Base-by-base conservation (phyloP, 2,888 invertebrate species). In the Alviniconcha strummeri region DNA sequence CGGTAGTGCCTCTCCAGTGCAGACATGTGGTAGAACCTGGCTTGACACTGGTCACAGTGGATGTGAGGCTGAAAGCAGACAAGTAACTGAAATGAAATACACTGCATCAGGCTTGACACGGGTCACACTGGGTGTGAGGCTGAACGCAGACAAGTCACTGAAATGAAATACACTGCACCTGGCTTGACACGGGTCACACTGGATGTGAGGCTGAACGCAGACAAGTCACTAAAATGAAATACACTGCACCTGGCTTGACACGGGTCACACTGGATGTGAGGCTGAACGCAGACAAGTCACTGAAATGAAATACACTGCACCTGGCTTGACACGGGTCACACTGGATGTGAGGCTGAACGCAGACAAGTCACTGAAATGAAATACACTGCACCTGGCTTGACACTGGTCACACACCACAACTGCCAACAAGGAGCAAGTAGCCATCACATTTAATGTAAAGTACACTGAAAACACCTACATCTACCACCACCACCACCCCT, bases 21-120 rank as follows among this genome's bases (percentile, higher is more conserved):
- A 2, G 82, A 82, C n/a, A n/a, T 77, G 82, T 82, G 76, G 56
- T 75, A 82, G 76, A 82, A 82, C 77, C 15, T 60, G 76, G 77
- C 69, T 5, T 17, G 7, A 54, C 77, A 82, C 54, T 15, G 55
- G 67, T 82, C 82, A 57, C 77, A 77, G 9, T 60, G 11, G 52
- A 82, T 77, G 36, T 77, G 82, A 0, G 82, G 82, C 82, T 82
- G 82, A 55, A 79, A 79, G 60, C 60, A 60, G 60, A 60, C 60
- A 60, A 60, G 60, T 60, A 0, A 60, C 60, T 13, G 13, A 60
- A 60, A 13, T 11, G 60, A 60, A 60, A 8, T 60, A 60, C 60
- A 60, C 60, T 60, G 60, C 60, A 60, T n/a, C n/a, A n/a, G n/a
- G n/a, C n/a, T n/a, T n/a, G n/a, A n/a, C n/a, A n/a, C n/a, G n/a